Evolutionary conservation across 2,113 vertebrate species (phyloP).

Genomic region (Syrmaticus mikado): DNA sequence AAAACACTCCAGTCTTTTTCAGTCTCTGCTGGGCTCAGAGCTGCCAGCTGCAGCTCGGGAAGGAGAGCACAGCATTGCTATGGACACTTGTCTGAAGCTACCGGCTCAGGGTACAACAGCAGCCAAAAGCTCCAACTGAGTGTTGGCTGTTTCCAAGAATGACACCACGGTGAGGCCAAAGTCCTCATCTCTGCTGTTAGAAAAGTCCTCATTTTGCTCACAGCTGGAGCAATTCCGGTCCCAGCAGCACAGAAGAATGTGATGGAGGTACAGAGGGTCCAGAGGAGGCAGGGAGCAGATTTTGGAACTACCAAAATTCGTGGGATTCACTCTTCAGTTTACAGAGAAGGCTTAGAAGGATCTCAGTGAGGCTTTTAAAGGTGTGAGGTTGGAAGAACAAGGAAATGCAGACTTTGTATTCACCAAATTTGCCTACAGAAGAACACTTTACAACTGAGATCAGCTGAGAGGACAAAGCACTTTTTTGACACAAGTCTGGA

Average conservation of each 20-base stretch:
- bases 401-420: neutral
- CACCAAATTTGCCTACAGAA: neutral
- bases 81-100: neutral
- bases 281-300: neutral
- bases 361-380: neutral
- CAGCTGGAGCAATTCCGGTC: neutral
- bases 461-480: neutral
- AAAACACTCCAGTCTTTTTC: neutral
- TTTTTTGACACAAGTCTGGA: neutral
- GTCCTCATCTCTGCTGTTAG: accelerated
- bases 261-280: neutral
- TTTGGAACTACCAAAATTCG: neutral
- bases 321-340: neutral
- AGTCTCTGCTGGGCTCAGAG: neutral
- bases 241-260: neutral
- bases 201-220: neutral
- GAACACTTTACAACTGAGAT: neutral
- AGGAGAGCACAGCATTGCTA: accelerated
- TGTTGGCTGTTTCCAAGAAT: neutral
- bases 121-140: neutral
- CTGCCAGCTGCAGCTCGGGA: neutral
- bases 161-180: neutral
- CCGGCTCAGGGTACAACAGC: neutral
- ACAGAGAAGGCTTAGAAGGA: neutral
- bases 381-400: neutral